Evolutionary conservation across 2,888 invertebrate species (phyloP).

Genomic region (Myathropa florea): DNA sequence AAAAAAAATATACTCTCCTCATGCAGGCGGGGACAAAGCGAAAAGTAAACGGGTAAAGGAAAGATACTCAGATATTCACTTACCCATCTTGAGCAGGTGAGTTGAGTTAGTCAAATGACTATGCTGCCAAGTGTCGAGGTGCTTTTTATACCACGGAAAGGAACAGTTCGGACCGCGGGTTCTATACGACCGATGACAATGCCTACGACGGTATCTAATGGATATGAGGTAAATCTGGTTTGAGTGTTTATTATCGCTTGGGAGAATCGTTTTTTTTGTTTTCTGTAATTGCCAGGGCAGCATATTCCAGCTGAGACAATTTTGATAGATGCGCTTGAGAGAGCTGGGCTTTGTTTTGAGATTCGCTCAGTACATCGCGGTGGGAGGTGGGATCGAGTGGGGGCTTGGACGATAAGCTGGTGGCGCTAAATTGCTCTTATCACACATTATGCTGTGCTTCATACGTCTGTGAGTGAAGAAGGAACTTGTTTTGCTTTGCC

Average conservation of each 20-base stretch:
- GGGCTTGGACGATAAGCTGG: slow-evolving; percentile 12
- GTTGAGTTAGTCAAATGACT: slow-evolving; percentile 66
- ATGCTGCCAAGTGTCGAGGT: slow-evolving; percentile 35
- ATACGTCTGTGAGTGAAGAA: background rate
- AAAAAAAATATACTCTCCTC: background rate
- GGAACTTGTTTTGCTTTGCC: background rate
- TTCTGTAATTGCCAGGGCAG: slow-evolving; percentile 10
- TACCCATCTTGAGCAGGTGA: slow-evolving; percentile 71
- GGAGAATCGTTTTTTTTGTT: slow-evolving; percentile 37
- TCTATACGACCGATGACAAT: slow-evolving; percentile 11
- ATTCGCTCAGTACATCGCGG: background rate
- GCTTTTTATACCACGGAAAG: slow-evolving; percentile 68
- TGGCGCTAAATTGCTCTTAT: slow-evolving; percentile 48
- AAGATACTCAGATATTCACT: slow-evolving; percentile 37
- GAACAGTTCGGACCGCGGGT: slow-evolving; percentile 1
- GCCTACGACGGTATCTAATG: slow-evolving; percentile 15
- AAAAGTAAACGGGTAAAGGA: background rate
- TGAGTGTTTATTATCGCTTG: slow-evolving; percentile 47
- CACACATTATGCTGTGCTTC: slow-evolving; percentile 9
- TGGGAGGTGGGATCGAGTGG: background rate
- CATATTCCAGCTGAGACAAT: slow-evolving; percentile 49
- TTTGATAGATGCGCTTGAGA: slow-evolving; percentile 63
- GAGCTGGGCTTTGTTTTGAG: slow-evolving; percentile 31
- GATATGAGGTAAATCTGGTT: slow-evolving; percentile 55
- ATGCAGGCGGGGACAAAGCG: background rate